Conservation (phyloP, 2,113 vertebrate genomes). For the Verasper variegatus region DNA sequence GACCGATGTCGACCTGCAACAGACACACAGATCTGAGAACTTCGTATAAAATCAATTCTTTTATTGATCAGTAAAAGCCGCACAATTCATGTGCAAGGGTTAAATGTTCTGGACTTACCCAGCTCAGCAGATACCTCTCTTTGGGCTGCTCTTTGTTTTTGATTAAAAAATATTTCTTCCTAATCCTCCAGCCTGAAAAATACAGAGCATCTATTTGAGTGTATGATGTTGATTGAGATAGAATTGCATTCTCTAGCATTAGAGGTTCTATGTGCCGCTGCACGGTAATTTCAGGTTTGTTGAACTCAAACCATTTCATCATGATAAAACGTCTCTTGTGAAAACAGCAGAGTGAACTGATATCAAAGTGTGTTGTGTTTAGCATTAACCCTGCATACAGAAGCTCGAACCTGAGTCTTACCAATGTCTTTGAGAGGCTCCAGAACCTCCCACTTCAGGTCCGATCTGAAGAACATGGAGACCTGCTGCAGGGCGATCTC, state of each 20-base stretch:
- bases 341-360: no score
- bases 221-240: background rate
- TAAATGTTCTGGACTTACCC: slow-evolving; percentile 82
- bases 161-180: slow-evolving; percentile 96
- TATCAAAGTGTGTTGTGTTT: no score
- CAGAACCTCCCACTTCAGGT: slow-evolving; percentile 95
- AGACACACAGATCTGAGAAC: background rate
- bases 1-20: slow-evolving; percentile 93
- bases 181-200: slow-evolving; percentile 92
- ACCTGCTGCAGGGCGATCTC: slow-evolving; percentile 98
- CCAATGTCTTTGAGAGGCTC: slow-evolving; percentile 96
- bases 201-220: background rate
- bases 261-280: background rate
- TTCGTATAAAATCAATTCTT: background rate
- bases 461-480: slow-evolving; percentile 99
- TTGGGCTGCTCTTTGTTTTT: slow-evolving; percentile 96
- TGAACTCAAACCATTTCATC: no score
- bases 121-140: slow-evolving; percentile 92
- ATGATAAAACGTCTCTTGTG: no score
- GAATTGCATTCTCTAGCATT: background rate
- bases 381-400: no score
- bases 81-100: background rate
- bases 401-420: slow-evolving; percentile 73
- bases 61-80: background rate
- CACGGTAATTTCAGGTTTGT: no score